These are phyloP conservation scores for Entomobrya multifasciata DNA, from an alignment of 2,888 invertebrate genomes.

Conservation along the genomic window DNA sequence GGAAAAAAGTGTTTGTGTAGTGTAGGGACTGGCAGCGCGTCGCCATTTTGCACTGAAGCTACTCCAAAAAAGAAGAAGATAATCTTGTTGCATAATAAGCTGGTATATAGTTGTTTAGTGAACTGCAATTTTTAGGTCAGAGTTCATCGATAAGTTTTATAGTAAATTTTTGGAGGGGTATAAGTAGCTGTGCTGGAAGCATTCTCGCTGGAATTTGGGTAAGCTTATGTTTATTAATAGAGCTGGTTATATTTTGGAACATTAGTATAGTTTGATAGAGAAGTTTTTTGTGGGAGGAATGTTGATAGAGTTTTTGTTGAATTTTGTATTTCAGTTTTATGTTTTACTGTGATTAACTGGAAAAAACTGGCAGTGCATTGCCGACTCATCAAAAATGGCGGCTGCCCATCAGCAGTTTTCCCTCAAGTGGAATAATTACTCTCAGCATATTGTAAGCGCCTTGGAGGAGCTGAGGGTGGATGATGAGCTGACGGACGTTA, in stretches of 20 bases:
- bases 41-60: conserved; percentile 71
- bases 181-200: neutral
- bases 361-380: conserved; percentile 27
- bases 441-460: conserved; percentile 88
- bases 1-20: conserved; percentile 5
- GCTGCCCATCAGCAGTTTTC: conserved; percentile 87
- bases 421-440: conserved; percentile 93
- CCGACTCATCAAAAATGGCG: conserved; percentile 57
- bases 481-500: conserved; percentile 89
- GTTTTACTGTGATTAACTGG: conserved; percentile 21
- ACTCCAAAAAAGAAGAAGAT: conserved; percentile 58
- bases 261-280: neutral
- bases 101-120: neutral
- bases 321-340: neutral
- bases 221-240: too few species aligned
- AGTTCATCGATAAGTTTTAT: too few species aligned
- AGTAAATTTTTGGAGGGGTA: neutral
- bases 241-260: too few species aligned
- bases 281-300: neutral
- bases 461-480: conserved; percentile 86
- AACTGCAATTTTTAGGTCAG: neutral
- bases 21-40: conserved; percentile 65
- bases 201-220: too few species aligned
- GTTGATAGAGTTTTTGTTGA: neutral
- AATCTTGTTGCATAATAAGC: neutral